Percentiles rank a stretch among this genome's conserved stretches.
phyloP scores from a whole-genome alignment of 2,888 invertebrate genomes.

The Pseudococcus viburni region DNA sequence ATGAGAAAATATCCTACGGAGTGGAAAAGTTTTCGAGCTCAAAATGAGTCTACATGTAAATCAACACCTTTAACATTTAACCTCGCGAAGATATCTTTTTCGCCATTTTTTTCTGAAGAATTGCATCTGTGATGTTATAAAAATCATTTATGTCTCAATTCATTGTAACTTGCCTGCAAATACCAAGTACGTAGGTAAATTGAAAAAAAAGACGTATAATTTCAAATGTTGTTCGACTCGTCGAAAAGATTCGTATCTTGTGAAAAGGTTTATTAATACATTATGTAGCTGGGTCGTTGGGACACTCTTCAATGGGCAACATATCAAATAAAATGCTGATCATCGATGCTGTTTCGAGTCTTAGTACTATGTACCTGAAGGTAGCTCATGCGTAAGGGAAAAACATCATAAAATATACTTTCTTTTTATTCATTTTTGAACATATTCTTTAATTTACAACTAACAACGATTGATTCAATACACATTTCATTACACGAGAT shows the following conservation, averaged over 20 bases:
- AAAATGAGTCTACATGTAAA: neutral
- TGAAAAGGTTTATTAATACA: conserved; percentile 30
- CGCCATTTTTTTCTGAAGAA: neutral
- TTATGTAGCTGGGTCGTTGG: neutral
- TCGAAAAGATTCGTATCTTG: neutral
- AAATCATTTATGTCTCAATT: conserved; percentile 14
- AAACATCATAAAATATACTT: conserved; percentile 2
- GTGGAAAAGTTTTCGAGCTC: neutral
- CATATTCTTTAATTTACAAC: conserved; percentile 55
- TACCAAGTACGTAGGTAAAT: neutral
- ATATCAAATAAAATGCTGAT: conserved; percentile 11
- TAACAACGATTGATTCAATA: neutral
- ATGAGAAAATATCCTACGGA: neutral
- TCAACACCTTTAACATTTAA: conserved; percentile 19
- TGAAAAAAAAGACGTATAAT: neutral
- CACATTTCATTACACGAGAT: conserved; percentile 54
- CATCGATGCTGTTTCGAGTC: no score
- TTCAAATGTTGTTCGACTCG: neutral
- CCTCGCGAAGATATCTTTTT: neutral
- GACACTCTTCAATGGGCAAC: neutral
- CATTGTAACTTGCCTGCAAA: neutral
- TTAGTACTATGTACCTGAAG: no score
- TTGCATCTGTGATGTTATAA: neutral
- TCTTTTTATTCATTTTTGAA: conserved; percentile 55
- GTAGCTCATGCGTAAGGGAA: neutral